A percentile compares a stretch with the other conserved stretches of the same genome.
phyloP scores from a whole-genome alignment of 2,888 invertebrate genomes.

The Galerucella nymphaeae region DNA sequence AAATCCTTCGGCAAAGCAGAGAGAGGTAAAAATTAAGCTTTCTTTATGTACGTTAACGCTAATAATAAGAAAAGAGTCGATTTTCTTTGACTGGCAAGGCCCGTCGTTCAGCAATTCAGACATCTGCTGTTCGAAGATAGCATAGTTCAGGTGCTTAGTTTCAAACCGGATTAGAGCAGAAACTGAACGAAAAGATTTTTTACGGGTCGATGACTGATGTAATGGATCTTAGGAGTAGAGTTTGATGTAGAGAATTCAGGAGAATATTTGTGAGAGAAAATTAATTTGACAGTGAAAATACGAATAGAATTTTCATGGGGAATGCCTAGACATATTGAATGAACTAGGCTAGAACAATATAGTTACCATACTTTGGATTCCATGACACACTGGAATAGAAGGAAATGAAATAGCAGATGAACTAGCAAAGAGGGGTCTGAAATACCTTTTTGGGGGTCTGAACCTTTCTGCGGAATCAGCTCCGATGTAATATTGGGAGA shows the following conservation, averaged over 20 bases:
- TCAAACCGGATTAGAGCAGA: conserved; percentile 56
- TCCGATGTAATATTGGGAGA: too few species aligned
- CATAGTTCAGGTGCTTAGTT: conserved; percentile 12
- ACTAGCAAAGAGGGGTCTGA: too few species aligned
- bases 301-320: neutral
- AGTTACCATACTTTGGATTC: too few species aligned
- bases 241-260: neutral
- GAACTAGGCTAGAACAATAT: too few species aligned
- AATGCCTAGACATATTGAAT: too few species aligned
- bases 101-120: conserved; percentile 51
- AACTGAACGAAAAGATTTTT: conserved; percentile 49
- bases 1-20: conserved; percentile 4
- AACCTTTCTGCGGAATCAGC: too few species aligned
- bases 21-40: conserved; percentile 41
- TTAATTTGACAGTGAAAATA: neutral
- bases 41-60: conserved; percentile 36
- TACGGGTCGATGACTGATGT: conserved; percentile 53
- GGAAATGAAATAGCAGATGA: too few species aligned
- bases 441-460: too few species aligned
- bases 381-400: too few species aligned
- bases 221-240: conserved; percentile 55
- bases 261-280: neutral
- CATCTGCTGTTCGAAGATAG: conserved; percentile 52
- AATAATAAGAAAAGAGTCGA: conserved; percentile 40
- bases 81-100: conserved; percentile 45